phyloP scores from a whole-genome alignment of 2,113 vertebrate species.

The Tor tambroides region DNA sequence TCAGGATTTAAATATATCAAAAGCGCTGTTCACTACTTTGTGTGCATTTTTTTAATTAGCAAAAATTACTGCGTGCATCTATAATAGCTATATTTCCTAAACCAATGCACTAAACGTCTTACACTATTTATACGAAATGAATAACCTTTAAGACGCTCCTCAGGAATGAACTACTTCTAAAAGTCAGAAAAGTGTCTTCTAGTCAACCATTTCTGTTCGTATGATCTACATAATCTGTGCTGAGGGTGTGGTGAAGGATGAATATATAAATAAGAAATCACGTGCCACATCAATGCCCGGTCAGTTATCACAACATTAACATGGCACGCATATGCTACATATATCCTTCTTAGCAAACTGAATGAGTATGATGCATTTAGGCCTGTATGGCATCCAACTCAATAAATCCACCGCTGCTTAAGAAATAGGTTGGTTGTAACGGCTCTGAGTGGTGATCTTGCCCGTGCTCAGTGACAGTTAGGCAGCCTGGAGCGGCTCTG shows the following conservation, averaged over 20 bases:
- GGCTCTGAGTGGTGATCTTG: neutral
- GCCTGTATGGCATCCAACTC: conserved; percentile 1
- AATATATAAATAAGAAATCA: neutral
- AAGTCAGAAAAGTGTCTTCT: neutral
- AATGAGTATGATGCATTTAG: neutral
- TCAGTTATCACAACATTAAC: neutral
- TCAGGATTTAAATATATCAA: neutral
- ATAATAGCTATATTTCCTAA: neutral
- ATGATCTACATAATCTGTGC: neutral
- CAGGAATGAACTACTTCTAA: neutral
- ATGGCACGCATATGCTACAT: neutral
- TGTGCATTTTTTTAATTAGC: neutral
- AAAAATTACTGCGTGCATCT: neutral
- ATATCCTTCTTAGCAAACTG: neutral
- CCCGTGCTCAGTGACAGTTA: neutral
- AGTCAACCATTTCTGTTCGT: too few species aligned
- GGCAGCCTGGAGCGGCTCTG: neutral
- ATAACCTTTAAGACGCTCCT: neutral
- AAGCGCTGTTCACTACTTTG: neutral
- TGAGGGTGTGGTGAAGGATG: neutral
- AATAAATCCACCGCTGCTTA: neutral
- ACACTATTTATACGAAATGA: neutral
- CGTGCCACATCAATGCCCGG: too few species aligned
- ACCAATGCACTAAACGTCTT: neutral
- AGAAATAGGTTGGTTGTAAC: neutral